Conservation (phyloP, 1,140 invertebrate species). For the Leguminivora glycinivorella region DNA sequence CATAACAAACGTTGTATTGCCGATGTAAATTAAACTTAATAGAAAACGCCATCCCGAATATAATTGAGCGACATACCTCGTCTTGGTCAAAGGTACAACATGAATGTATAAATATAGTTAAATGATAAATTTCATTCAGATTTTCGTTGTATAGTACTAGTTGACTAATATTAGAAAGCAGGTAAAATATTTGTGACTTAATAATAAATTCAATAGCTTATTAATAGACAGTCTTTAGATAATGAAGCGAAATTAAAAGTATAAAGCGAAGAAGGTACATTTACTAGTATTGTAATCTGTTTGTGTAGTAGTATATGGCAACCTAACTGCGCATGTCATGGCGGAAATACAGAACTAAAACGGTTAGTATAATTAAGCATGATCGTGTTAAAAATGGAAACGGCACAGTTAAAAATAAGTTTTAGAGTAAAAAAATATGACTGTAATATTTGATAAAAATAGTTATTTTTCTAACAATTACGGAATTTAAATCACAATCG, state of each 20-base stretch:
- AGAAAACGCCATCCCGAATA: constrained; percentile 10
- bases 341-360: constrained; percentile 2
- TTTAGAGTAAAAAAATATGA: constrained; percentile 11
- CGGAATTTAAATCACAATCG: constrained; percentile 18
- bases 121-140: constrained; percentile 59
- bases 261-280: constrained; percentile 59
- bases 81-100: constrained; percentile 6
- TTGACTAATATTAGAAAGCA: constrained; percentile 57
- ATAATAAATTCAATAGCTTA: constrained; percentile 73
- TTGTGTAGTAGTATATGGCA: constrained; percentile 21
- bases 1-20: constrained; percentile 15
- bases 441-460: constrained; percentile 10
- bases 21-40: background rate
- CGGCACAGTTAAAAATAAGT: constrained; percentile 7
- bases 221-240: constrained; percentile 76
- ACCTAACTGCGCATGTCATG: constrained; percentile 20
- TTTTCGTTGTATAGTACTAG: constrained; percentile 68
- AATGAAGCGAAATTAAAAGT: constrained; percentile 49
- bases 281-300: constrained; percentile 24
- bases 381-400: constrained; percentile 9
- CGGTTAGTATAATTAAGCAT: constrained; percentile 11
- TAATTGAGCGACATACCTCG: constrained; percentile 29
- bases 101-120: constrained; percentile 25
- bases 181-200: constrained; percentile 75
- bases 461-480: constrained; percentile 10